Conservation (phyloP, 2,888 invertebrate genomes). For the Hyppa rectilinea region DNA sequence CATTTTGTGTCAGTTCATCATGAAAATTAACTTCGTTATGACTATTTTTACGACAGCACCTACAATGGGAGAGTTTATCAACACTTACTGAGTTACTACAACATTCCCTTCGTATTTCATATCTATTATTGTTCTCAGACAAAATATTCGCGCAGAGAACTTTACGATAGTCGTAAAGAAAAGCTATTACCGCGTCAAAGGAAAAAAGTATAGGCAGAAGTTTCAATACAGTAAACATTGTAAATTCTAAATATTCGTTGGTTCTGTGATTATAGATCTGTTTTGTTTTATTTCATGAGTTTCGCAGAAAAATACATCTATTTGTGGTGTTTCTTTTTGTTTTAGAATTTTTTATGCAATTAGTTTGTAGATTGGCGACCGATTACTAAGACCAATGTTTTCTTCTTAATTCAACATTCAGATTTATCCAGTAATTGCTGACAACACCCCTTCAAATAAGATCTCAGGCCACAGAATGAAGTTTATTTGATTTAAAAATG, state of each 20-base stretch:
- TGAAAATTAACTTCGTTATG: constrained; percentile 53
- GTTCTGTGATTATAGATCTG: too few species aligned
- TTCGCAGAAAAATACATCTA: not conserved
- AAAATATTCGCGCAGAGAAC: constrained; percentile 68
- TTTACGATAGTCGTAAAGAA: constrained; percentile 77
- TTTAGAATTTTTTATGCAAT: not conserved
- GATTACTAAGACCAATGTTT: not conserved
- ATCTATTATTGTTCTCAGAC: constrained; percentile 72
- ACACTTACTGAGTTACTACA: constrained; percentile 59
- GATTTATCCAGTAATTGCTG: not conserved
- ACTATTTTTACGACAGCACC: constrained; percentile 55
- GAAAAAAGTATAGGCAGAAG: constrained; percentile 29
- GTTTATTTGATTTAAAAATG: not conserved
- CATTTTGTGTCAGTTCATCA: constrained; percentile 46
- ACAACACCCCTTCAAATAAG: too few species aligned
- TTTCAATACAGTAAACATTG: not conserved
- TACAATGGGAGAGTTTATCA: constrained; percentile 58
- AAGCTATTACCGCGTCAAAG: constrained; percentile 63
- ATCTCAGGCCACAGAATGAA: too few species aligned
- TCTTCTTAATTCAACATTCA: not conserved
- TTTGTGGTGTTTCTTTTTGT: too few species aligned
- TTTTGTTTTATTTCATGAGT: not conserved
- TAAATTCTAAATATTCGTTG: too few species aligned
- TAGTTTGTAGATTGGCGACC: not conserved
- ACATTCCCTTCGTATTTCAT: constrained; percentile 58